These are phyloP conservation scores for Napeogenes inachia DNA, from an alignment of 2,888 invertebrate genomes.

Conservation along the genomic window DNA sequence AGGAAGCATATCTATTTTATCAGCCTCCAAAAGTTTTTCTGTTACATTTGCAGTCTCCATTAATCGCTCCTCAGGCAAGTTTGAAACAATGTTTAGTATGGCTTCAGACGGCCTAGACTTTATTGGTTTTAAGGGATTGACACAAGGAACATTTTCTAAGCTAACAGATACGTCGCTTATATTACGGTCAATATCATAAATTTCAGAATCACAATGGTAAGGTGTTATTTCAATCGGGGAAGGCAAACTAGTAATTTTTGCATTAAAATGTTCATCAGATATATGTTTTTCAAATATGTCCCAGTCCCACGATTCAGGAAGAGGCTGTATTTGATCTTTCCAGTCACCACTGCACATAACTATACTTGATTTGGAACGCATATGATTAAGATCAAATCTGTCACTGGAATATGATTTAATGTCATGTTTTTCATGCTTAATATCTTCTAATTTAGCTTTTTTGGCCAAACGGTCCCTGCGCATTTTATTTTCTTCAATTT, in stretches of 20 bases:
- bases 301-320: slow-evolving; percentile 81
- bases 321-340: slow-evolving; percentile 80
- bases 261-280: slow-evolving; percentile 61
- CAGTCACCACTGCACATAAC: slow-evolving; percentile 73
- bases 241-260: slow-evolving; percentile 66
- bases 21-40: slow-evolving; percentile 75
- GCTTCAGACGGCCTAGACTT: slow-evolving; percentile 67
- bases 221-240: slow-evolving; percentile 70
- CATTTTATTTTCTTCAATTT: slow-evolving; percentile 75
- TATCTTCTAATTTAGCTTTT: slow-evolving; percentile 64
- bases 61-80: slow-evolving; percentile 77
- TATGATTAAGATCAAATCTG: slow-evolving; percentile 72
- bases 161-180: slow-evolving; percentile 73
- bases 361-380: slow-evolving; percentile 72
- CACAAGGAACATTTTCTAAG: slow-evolving; percentile 79
- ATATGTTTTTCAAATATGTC: slow-evolving; percentile 79
- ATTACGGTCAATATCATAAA: slow-evolving; percentile 70
- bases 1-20: slow-evolving; percentile 78
- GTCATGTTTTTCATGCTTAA: slow-evolving; percentile 69
- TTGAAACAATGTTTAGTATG: slow-evolving; percentile 68
- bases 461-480: slow-evolving; percentile 59
- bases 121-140: slow-evolving; percentile 78
- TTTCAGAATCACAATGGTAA: slow-evolving; percentile 70
- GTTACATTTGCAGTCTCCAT: slow-evolving; percentile 78
- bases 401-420: slow-evolving; percentile 64